Evolutionary conservation across 2,888 invertebrate species (phyloP).

Genomic region (Trissoscelio sp.): DNA sequence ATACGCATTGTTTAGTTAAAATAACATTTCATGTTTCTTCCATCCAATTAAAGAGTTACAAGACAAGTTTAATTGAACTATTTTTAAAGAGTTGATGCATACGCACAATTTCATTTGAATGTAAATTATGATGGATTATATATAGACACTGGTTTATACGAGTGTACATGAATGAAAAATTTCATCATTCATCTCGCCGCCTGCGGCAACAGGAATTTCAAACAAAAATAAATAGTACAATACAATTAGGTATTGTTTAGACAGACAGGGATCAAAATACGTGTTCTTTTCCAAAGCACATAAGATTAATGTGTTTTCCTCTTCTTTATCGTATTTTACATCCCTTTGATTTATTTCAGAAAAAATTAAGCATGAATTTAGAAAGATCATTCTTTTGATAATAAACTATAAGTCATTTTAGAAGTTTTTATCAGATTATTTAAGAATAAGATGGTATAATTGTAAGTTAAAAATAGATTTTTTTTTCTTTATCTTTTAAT

Average conservation of each 20-base stretch:
- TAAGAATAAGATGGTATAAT: too few species aligned
- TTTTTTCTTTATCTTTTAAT: too few species aligned
- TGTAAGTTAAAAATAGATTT: too few species aligned
- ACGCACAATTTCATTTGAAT: slow-evolving; percentile 13
- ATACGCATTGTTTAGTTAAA: neutral
- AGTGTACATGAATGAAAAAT: slow-evolving; percentile 50
- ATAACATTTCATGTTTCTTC: neutral
- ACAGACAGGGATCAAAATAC: slow-evolving; percentile 42
- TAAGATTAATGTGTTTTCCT: slow-evolving; percentile 26
- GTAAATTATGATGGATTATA: slow-evolving; percentile 15
- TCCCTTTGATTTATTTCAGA: slow-evolving; percentile 23
- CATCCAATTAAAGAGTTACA: too few species aligned
- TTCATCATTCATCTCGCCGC: slow-evolving; percentile 45
- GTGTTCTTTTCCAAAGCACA: neutral
- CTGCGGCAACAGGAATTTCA: slow-evolving; percentile 10
- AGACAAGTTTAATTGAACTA: too few species aligned
- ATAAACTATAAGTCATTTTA: too few species aligned
- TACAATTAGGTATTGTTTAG: slow-evolving; percentile 44
- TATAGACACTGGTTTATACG: slow-evolving; percentile 27
- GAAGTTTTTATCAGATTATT: too few species aligned
- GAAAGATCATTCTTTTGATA: too few species aligned
- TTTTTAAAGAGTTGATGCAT: neutral
- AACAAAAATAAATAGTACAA: slow-evolving; percentile 25
- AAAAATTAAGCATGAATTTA: neutral
- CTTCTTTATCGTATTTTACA: neutral